Conservation (phyloP, 2,797 vertebrate genomes). For the Syngnathus rostellatus region DNA sequence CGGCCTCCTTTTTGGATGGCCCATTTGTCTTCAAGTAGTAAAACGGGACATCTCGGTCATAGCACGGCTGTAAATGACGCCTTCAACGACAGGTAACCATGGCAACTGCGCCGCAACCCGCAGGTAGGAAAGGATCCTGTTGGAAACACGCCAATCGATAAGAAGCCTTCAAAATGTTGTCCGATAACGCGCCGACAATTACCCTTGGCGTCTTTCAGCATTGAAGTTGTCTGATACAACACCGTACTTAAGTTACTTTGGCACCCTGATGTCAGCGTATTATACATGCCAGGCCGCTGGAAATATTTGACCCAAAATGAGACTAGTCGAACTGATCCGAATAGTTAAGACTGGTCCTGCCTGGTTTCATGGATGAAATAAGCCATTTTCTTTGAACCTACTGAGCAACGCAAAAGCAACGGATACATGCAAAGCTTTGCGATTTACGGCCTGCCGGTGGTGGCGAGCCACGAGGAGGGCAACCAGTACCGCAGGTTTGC, state of each 20-base stretch:
- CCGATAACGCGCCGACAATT: neutral
- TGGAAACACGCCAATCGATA: neutral
- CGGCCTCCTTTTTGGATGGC: neutral
- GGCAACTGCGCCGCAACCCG: neutral
- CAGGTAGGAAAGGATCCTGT: neutral
- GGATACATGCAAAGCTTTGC: neutral
- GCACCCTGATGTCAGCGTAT: no score
- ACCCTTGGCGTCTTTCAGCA: no score
- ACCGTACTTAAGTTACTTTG: no score
- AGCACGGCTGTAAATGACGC: neutral
- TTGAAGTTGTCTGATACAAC: no score
- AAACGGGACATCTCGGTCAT: neutral
- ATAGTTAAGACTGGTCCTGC: no score
- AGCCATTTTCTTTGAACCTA: no score
- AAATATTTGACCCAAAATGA: no score
- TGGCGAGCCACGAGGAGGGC: constrained; percentile 10
- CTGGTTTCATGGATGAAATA: no score
- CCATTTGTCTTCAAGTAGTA: neutral
- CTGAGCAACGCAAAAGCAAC: neutral
- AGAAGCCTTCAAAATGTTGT: neutral
- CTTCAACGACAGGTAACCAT: constrained; percentile 9
- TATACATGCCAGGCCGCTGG: no score
- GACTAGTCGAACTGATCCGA: no score
- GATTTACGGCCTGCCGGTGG: neutral
- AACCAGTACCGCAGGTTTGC: constrained; percentile 34